phyloP scores from a whole-genome alignment of 2,888 invertebrate species.

The Philereme vetulata region DNA sequence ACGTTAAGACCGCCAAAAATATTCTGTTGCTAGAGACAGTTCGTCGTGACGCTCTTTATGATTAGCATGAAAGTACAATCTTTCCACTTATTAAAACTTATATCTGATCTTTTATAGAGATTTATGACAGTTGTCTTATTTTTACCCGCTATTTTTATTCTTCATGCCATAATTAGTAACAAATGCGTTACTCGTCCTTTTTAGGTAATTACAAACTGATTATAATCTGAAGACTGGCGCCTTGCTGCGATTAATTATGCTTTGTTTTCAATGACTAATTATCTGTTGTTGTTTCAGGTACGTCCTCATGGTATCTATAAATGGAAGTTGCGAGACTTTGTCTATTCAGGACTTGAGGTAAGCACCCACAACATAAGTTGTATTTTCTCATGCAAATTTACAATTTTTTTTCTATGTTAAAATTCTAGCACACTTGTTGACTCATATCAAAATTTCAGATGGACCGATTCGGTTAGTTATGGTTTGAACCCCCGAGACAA shows the following conservation, averaged over 20 bases:
- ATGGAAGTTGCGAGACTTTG: slow-evolving; percentile 34
- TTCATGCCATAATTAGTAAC: too few species aligned
- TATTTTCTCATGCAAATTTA: not conserved
- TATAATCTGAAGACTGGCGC: slow-evolving; percentile 22
- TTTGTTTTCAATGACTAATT: slow-evolving; percentile 33
- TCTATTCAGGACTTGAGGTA: slow-evolving; percentile 34
- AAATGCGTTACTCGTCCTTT: slow-evolving; percentile 4
- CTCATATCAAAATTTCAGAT: too few species aligned
- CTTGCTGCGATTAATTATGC: slow-evolving; percentile 20
- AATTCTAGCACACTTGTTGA: not conserved
- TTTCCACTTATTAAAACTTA: too few species aligned
- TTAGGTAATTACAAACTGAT: slow-evolving; percentile 17
- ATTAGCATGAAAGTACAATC: too few species aligned
- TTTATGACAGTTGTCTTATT: too few species aligned
- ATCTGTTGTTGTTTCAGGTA: slow-evolving; percentile 37
- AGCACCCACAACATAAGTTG: slow-evolving; percentile 2
- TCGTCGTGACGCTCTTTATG: too few species aligned
- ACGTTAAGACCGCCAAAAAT: too few species aligned
- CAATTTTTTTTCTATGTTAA: not conserved
- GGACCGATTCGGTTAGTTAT: too few species aligned
- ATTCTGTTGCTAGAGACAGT: too few species aligned
- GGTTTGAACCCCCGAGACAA: too few species aligned
- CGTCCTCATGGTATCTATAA: slow-evolving; percentile 34
- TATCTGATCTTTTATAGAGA: too few species aligned
- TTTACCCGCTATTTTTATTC: too few species aligned